phyloP scores from a whole-genome alignment of 2,888 invertebrate species.

The Nineta flava region DNA sequence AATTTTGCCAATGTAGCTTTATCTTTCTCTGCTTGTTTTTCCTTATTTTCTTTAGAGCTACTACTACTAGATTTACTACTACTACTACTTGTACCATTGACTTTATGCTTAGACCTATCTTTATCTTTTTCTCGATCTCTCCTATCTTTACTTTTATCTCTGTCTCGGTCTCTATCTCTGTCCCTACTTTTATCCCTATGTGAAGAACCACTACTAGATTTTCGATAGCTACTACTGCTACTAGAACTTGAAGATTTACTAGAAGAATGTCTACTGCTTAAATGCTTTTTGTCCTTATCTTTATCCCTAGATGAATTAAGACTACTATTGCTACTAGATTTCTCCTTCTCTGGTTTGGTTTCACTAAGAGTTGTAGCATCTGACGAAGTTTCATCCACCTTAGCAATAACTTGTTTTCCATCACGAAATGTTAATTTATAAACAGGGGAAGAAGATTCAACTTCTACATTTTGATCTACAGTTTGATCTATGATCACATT shows the following conservation, averaged over 20 bases:
- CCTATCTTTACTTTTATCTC: slow-evolving; percentile 17
- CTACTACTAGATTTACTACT: slow-evolving; percentile 13
- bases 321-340: neutral
- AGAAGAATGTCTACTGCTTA: slow-evolving; percentile 14
- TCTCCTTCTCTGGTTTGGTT: slow-evolving; percentile 14
- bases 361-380: slow-evolving; percentile 9
- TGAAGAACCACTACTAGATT: slow-evolving; percentile 23
- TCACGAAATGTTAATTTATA: slow-evolving; percentile 56
- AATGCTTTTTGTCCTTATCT: slow-evolving; percentile 24
- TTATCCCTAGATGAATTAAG: slow-evolving; percentile 11
- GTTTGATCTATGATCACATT: slow-evolving; percentile 6
- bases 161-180: slow-evolving; percentile 19
- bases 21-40: slow-evolving; percentile 46
- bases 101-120: slow-evolving; percentile 20
- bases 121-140: slow-evolving; percentile 23
- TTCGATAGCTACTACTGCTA: slow-evolving; percentile 14
- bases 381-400: slow-evolving; percentile 27
- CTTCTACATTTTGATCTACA: slow-evolving; percentile 7
- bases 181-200: slow-evolving; percentile 23
- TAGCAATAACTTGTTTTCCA: slow-evolving; percentile 52
- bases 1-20: slow-evolving; percentile 50
- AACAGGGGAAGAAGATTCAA: slow-evolving; percentile 8
- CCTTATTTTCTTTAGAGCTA: slow-evolving; percentile 28
- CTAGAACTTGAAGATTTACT: slow-evolving; percentile 6
- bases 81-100: slow-evolving; percentile 18